Evolutionary conservation across 1,140 invertebrate genomes (phyloP), one percentile per base, ranked within the genome.

Genomic region (Megathymus violae): DNA sequence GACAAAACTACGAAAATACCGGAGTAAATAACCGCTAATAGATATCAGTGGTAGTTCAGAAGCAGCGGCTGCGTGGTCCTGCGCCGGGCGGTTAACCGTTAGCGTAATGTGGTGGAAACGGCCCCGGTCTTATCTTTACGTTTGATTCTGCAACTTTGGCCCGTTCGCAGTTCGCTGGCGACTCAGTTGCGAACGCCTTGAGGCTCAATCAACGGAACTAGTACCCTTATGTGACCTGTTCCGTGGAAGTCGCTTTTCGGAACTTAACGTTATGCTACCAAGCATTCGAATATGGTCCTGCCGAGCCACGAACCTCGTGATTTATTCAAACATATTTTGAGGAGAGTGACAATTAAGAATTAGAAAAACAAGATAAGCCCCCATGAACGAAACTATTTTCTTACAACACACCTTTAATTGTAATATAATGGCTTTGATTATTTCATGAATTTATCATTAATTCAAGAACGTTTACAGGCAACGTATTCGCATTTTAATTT

Each of bases 61-160:
- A 27, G n/a, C 10, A 22, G 14, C 17, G 16, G 14, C 9, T n/a
- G n/a, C n/a, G n/a, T n/a, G n/a, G 43, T 25, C n/a, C 44, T 11
- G 44, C 19, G 44, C 44, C 44, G 44, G 44, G 40, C 40, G 40
- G 44, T 25, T 13, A 19, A 3, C 40, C 1, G 44, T 47, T 13
- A 27, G 44, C 11, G 44, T 47, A 47, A 47, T 47, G 44, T 13
- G 44, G 44, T 47, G 44, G 46, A 48, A 48, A 48, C 46, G 13
- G 41, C 41, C 9, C n/a, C 43, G 44, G n/a, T 11, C 9, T 27
- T 46, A 46, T 48, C 22, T 48, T 25, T 48, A 25, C 46, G 46
- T 48, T 48, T 48, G 46, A 48, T 48, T 48, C 46, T 13, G 25
- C 46, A 48, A 48, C 46, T 48, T 48, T 11, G 17, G 22, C 11